phyloP scores from a whole-genome alignment of 2,113 vertebrate species.

The Burhinus oedicnemus region DNA sequence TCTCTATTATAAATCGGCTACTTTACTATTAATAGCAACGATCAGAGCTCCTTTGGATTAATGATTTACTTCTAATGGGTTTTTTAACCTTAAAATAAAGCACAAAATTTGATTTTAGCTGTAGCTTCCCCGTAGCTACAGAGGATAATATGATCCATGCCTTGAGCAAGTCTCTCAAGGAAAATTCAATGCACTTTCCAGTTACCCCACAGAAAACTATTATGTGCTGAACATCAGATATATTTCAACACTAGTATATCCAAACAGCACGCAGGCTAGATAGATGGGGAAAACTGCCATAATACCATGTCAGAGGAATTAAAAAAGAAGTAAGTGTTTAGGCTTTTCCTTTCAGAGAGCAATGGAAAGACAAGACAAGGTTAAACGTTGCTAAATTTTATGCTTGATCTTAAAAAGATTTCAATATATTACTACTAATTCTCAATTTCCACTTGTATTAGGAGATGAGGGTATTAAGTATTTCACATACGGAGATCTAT shows the following conservation, averaged over 20 bases:
- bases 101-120: constrained; percentile 2
- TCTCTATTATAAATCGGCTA: constrained; percentile 4
- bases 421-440: neutral
- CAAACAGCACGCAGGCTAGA: neutral
- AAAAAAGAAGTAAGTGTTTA: neutral
- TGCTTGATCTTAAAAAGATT: neutral
- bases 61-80: constrained; percentile 45
- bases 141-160: neutral
- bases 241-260: neutral
- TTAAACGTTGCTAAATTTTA: neutral
- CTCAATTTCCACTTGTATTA: neutral
- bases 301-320: neutral
- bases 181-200: constrained; percentile 17
- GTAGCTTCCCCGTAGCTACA: neutral
- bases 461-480: neutral
- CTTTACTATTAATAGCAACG: constrained; percentile 55
- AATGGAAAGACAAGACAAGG: neutral
- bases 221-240: neutral
- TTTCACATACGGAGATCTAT: neutral
- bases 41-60: constrained; percentile 2
- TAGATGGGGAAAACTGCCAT: neutral
- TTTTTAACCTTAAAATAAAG: constrained; percentile 57
- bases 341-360: neutral
- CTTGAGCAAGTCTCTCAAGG: constrained; percentile 7
- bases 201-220: neutral